phyloP scores from a whole-genome alignment of 2,113 vertebrate genomes.

The Pachypanchax playfairii region DNA sequence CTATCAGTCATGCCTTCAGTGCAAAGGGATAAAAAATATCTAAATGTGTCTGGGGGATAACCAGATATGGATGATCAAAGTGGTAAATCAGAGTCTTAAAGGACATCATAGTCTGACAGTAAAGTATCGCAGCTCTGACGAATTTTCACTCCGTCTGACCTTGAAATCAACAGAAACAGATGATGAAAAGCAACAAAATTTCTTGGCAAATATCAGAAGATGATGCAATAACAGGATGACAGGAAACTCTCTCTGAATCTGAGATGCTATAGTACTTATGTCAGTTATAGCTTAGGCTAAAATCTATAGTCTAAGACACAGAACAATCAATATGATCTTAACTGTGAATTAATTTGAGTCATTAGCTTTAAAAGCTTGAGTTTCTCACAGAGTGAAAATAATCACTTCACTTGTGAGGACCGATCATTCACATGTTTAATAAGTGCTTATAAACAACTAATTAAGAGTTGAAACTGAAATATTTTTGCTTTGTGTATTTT shows the following conservation, averaged over 20 bases:
- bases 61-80: constrained; percentile 33
- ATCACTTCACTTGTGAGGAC: too few relatives aligned
- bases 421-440: too few relatives aligned
- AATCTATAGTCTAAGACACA: background rate
- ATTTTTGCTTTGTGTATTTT: background rate
- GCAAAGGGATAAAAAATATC: constrained; percentile 8
- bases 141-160: constrained; percentile 18
- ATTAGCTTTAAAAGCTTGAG: background rate
- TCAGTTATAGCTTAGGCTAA: background rate
- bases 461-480: background rate
- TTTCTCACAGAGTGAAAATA: too few relatives aligned
- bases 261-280: background rate
- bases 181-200: constrained; percentile 29
- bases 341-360: background rate
- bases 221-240: constrained; percentile 17
- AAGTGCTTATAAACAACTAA: background rate
- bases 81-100: constrained; percentile 22
- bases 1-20: constrained; percentile 4
- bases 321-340: background rate
- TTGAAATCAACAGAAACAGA: constrained; percentile 18
- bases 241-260: constrained; percentile 1
- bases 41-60: constrained; percentile 17
- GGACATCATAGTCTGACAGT: constrained; percentile 14
- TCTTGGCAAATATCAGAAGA: background rate
- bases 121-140: constrained; percentile 8